These are phyloP conservation scores for Homalodisca vitripennis DNA, from an alignment of 1,140 invertebrate genomes.

Conservation along the genomic window DNA sequence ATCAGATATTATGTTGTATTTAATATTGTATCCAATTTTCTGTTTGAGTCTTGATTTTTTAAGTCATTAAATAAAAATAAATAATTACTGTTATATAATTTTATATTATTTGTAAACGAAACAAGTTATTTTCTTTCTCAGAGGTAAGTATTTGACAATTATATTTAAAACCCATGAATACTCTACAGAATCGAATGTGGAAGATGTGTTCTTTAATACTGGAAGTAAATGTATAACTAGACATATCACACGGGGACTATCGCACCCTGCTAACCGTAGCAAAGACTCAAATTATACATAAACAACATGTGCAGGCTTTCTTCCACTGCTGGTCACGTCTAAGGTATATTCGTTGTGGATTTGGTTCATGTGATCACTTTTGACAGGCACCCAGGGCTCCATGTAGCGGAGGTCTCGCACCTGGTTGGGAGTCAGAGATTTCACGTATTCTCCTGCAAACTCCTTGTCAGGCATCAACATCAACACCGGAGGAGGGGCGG, in stretches of 20 bases:
- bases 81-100: background rate
- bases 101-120: background rate
- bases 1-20: too few species aligned
- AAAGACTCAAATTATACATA: slow-evolving; percentile 53
- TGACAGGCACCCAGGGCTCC: slow-evolving; percentile 57
- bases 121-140: background rate
- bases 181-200: background rate
- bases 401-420: slow-evolving; percentile 57
- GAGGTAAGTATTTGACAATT: background rate
- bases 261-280: background rate
- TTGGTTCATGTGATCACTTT: slow-evolving; percentile 52
- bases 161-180: background rate
- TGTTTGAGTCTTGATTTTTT: too few species aligned
- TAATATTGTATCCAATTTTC: too few species aligned
- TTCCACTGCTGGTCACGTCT: slow-evolving; percentile 53
- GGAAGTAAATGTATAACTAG: background rate
- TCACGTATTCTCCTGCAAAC: slow-evolving; percentile 50
- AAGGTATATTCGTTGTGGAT: slow-evolving; percentile 59
- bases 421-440: slow-evolving; percentile 56
- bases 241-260: background rate
- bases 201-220: background rate
- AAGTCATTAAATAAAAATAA: too few species aligned
- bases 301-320: slow-evolving; percentile 60
- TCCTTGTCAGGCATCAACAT: slow-evolving; percentile 39
- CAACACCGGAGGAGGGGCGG: slow-evolving; percentile 32